These are phyloP conservation scores for Ornithorhynchus anatinus DNA, from an alignment of 2,113 vertebrate genomes.

Conservation along the genomic window DNA sequence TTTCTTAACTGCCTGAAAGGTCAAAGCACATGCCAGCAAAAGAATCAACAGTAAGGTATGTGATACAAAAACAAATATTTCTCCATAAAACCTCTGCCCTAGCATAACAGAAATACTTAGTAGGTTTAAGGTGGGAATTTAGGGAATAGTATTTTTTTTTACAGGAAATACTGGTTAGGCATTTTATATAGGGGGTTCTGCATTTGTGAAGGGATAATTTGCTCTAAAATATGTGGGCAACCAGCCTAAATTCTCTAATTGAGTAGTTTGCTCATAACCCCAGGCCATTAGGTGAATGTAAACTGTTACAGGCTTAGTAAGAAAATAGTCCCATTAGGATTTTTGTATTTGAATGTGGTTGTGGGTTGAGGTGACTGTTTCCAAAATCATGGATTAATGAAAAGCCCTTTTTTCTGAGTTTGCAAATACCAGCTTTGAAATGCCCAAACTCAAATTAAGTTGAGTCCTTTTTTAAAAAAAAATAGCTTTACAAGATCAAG, in stretches of 20 bases:
- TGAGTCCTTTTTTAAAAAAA: constrained; percentile 41
- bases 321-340: constrained; percentile 81
- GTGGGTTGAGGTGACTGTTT: constrained; percentile 71
- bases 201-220: constrained; percentile 79
- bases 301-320: constrained; percentile 80
- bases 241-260: constrained; percentile 82
- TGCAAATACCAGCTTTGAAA: constrained; percentile 70
- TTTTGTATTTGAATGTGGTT: constrained; percentile 76
- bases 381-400: constrained; percentile 74
- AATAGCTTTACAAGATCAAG: constrained; percentile 29
- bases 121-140: constrained; percentile 73
- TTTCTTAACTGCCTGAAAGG: constrained; percentile 52
- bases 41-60: constrained; percentile 59
- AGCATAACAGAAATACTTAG: constrained; percentile 67
- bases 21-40: constrained; percentile 62
- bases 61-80: constrained; percentile 71
- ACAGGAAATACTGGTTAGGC: constrained; percentile 77
- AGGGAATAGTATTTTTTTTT: constrained; percentile 69
- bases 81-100: constrained; percentile 63
- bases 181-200: constrained; percentile 77
- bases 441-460: constrained; percentile 55
- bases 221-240: constrained; percentile 82
- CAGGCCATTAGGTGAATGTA: constrained; percentile 81
- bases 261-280: constrained; percentile 82
- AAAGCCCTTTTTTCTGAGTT: constrained; percentile 67